Conservation (phyloP, 2,113 vertebrate genomes). For the Phyllopteryx taeniolatus region DNA sequence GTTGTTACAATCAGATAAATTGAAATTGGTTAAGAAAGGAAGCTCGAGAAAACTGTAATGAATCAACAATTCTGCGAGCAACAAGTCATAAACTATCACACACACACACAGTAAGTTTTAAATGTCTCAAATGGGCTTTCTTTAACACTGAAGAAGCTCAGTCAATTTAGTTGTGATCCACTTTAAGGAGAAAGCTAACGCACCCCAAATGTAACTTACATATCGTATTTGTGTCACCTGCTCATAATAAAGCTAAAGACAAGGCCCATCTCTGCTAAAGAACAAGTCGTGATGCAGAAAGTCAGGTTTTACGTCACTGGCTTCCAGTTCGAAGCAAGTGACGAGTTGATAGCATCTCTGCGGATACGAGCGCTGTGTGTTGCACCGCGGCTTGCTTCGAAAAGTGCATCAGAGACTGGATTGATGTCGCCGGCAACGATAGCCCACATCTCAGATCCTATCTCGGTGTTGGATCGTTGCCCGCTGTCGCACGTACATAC, state of each 20-base stretch:
- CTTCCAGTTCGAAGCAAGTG: too few species aligned
- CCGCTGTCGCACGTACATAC: conserved; percentile 4
- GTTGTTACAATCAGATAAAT: not conserved
- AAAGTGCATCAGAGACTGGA: conserved; percentile 26
- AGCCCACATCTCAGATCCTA: conserved; percentile 36
- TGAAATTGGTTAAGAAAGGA: not conserved
- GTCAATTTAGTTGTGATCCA: not conserved
- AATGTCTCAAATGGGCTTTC: not conserved
- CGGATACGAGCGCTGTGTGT: conserved; percentile 27
- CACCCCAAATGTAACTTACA: too few species aligned
- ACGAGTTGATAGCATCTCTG: conserved; percentile 27
- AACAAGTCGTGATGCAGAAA: not conserved
- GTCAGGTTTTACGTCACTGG: conserved; percentile 14
- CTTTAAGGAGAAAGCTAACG: not conserved
- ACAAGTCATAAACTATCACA: not conserved
- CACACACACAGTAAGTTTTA: not conserved
- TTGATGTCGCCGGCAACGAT: conserved; percentile 42
- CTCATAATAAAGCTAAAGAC: too few species aligned
- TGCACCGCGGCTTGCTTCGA: conserved; percentile 13
- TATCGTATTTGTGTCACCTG: too few species aligned
- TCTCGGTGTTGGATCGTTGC: conserved; percentile 42
- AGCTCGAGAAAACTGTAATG: not conserved
- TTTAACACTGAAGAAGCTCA: too few species aligned
- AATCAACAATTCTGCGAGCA: not conserved
- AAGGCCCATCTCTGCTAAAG: too few species aligned